phyloP scores from a whole-genome alignment of 2,797 vertebrate species.

The Aeoliscus strigatus region DNA sequence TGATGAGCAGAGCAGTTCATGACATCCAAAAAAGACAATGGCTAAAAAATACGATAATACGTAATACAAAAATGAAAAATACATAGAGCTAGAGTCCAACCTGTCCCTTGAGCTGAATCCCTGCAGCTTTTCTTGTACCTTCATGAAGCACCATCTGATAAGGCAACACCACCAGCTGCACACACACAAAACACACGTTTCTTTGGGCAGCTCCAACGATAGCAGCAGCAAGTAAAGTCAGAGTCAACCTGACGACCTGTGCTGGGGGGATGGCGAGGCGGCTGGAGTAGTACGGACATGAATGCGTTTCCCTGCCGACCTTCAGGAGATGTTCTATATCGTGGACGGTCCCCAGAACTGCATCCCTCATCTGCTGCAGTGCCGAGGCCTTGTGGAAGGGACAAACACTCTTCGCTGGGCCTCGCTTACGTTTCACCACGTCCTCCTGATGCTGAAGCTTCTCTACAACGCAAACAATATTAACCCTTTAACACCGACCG shows the following conservation, averaged over 20 bases:
- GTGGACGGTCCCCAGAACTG: slow-evolving; percentile 80
- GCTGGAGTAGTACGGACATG: slow-evolving; percentile 90
- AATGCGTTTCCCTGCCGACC: slow-evolving; percentile 78
- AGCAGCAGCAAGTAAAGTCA: not conserved
- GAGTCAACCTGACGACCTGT: slow-evolving; percentile 75
- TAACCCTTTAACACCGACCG: no score
- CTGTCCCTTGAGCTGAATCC: slow-evolving; percentile 90
- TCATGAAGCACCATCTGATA: slow-evolving; percentile 94
- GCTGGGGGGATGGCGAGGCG: slow-evolving; percentile 84
- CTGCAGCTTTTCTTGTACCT: slow-evolving; percentile 84
- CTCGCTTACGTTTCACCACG: slow-evolving; percentile 74
- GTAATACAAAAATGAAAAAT: no score
- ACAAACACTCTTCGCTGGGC: slow-evolving; percentile 65
- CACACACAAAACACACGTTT: slow-evolving; percentile 10
- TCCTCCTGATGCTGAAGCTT: slow-evolving; percentile 47
- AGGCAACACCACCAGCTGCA: slow-evolving; percentile 92
- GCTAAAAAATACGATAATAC: no score
- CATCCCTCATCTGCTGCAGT: slow-evolving; percentile 84
- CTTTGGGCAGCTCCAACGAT: not conserved
- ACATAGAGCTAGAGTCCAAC: slow-evolving; percentile 43
- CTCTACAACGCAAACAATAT: slow-evolving; percentile 41
- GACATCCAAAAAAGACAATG: no score
- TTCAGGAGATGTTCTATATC: slow-evolving; percentile 89
- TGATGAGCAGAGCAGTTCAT: no score
- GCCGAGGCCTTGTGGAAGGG: slow-evolving; percentile 79